These are phyloP conservation scores for Sicus ferrugineus DNA, from an alignment of 2,888 invertebrate genomes.

Conservation along the genomic window DNA sequence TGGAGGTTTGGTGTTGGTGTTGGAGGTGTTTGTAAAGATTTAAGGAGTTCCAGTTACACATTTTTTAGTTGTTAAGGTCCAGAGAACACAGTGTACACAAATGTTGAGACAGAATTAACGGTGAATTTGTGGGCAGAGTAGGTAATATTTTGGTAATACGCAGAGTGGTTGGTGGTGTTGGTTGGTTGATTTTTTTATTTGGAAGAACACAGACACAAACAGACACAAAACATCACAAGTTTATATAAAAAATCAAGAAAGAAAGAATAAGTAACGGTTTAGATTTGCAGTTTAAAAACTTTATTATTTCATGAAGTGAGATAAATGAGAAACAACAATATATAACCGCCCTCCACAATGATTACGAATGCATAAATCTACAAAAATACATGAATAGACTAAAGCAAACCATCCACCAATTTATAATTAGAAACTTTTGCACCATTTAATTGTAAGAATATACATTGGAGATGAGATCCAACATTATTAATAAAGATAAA, in stretches of 20 bases:
- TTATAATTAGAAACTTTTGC: background rate
- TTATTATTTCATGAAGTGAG: constrained; percentile 19
- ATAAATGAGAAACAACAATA: background rate
- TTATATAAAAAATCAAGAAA: constrained; percentile 11
- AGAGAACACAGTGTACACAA: constrained; percentile 44
- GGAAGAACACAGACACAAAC: constrained; percentile 31
- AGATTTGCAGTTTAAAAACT: constrained; percentile 5
- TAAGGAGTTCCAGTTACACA: background rate
- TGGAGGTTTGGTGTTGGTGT: constrained; percentile 11
- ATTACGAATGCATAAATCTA: background rate
- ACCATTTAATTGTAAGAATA: too few relatives aligned
- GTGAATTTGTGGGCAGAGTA: constrained; percentile 32
- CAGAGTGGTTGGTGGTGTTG: constrained; percentile 15
- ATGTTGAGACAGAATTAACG: constrained; percentile 31
- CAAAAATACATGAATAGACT: background rate
- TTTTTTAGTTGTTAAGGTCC: constrained; percentile 22
- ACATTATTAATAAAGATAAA: too few relatives aligned
- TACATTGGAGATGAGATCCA: too few relatives aligned
- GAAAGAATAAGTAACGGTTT: constrained; percentile 8
- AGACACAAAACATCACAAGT: constrained; percentile 28
- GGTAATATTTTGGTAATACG: background rate
- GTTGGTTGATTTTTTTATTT: constrained; percentile 31
- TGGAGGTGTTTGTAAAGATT: background rate
- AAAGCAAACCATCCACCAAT: background rate
- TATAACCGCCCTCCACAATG: background rate